These are phyloP conservation scores for Tichodroma muraria DNA, from an alignment of 2,113 vertebrate genomes.

Conservation along the genomic window DNA sequence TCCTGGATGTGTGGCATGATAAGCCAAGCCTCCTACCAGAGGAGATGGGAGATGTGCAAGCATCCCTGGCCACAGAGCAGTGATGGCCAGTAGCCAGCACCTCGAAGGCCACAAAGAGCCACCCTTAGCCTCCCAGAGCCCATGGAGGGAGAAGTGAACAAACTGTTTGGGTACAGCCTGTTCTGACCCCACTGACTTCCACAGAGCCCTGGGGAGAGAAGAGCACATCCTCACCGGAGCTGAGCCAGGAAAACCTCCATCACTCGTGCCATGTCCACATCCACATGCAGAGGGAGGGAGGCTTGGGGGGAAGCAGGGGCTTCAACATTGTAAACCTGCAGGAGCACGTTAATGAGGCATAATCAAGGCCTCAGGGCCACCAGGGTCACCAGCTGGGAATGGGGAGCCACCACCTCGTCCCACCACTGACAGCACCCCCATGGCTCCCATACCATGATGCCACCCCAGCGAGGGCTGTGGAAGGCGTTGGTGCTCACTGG, in stretches of 20 bases:
- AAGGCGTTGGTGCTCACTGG: constrained; percentile 86
- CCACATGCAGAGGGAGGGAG: constrained; percentile 73
- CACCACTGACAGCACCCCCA: not conserved
- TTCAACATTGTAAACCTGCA: constrained; percentile 90
- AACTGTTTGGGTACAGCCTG: not conserved
- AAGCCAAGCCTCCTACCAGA: not conserved
- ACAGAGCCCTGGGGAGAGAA: not conserved
- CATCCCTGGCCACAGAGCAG: not conserved
- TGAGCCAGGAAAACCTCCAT: constrained; percentile 97
- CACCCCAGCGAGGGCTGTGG: constrained; percentile 96
- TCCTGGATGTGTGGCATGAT: not conserved
- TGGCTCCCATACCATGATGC: constrained; percentile 83
- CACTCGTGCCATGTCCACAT: constrained; percentile 86
- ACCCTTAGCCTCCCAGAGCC: not conserved
- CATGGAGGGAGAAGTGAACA: accelerated
- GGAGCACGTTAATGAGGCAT: accelerated
- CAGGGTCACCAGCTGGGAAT: not conserved
- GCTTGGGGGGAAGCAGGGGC: constrained; percentile 61
- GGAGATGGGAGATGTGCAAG: not conserved
- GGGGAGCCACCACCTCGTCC: not conserved
- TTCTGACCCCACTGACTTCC: not conserved
- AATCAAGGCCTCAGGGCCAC: not conserved
- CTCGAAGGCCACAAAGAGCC: not conserved
- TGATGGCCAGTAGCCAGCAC: not conserved
- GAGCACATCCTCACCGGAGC: constrained; percentile 75